Conservation (phyloP, 1,140 invertebrate genomes). For the Camponotus floridanus region DNA sequence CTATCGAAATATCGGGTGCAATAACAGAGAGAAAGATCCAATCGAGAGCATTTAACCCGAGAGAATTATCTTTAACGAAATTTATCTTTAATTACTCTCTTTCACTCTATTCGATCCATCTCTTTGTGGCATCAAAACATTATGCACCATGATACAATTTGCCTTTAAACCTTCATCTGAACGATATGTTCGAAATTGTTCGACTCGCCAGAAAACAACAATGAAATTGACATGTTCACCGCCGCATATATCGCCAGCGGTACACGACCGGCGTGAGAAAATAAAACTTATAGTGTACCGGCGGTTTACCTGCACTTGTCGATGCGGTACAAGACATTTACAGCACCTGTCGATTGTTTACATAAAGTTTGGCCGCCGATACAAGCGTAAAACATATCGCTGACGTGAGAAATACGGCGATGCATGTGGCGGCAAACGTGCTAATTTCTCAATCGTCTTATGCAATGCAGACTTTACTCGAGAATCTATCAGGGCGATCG, state of each 20-base stretch:
- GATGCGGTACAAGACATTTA: not conserved
- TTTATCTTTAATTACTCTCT: not conserved
- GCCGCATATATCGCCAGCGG: not conserved
- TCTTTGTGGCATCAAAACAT: not conserved
- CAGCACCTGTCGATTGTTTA: not conserved
- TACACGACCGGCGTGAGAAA: not conserved
- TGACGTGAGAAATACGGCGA: not conserved
- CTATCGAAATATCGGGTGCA: constrained; percentile 1
- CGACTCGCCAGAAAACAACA: not conserved
- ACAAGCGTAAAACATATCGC: not conserved
- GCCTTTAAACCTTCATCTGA: not conserved
- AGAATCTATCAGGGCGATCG: not conserved
- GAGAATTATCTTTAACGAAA: too few relatives aligned
- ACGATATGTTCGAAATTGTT: not conserved
- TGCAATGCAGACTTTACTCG: not conserved
- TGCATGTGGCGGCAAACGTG: not conserved
- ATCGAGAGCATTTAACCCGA: not conserved
- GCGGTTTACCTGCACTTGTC: constrained; percentile 6
- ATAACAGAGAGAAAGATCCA: constrained; percentile 11
- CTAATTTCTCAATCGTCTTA: constrained; percentile 26
- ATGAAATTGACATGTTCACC: constrained; percentile 1
- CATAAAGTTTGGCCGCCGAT: not conserved
- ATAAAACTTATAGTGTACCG: not conserved
- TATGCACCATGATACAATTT: not conserved
- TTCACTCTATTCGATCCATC: not conserved